These are phyloP conservation scores for Coleophora flavipennella DNA, from an alignment of 2,888 invertebrate species.

Conservation along the genomic window DNA sequence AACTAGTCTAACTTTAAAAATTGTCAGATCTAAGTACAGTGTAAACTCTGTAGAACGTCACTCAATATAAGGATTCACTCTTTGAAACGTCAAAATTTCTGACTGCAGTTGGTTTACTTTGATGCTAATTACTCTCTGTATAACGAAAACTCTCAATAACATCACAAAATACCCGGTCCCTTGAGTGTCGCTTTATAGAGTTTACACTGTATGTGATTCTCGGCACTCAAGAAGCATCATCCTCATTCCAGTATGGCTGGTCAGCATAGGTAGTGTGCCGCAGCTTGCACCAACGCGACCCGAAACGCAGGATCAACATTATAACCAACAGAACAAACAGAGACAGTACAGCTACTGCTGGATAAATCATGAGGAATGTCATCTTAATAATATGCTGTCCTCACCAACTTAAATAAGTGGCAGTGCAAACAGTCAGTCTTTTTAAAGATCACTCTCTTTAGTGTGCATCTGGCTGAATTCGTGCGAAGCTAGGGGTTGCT, in stretches of 20 bases:
- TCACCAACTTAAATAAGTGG: too few relatives aligned
- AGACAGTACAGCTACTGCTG: conserved; percentile 81
- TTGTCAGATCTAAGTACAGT: too few relatives aligned
- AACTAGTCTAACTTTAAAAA: too few relatives aligned
- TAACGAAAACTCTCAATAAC: too few relatives aligned
- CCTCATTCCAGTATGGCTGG: conserved; percentile 76
- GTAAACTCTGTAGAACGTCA: too few relatives aligned
- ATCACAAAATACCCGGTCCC: too few relatives aligned
- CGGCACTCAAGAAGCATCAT: conserved; percentile 76
- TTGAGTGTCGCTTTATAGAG: too few relatives aligned
- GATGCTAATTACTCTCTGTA: too few relatives aligned
- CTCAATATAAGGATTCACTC: too few relatives aligned
- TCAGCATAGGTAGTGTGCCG: conserved; percentile 79
- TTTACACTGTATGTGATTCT: conserved; percentile 76
- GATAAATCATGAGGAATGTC: conserved; percentile 84
- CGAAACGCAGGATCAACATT: conserved; percentile 82
- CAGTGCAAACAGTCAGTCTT: neutral
- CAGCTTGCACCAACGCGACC: conserved; percentile 79
- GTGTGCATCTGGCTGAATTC: conserved; percentile 79
- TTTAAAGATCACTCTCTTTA: conserved; percentile 78
- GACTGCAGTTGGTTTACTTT: too few relatives aligned
- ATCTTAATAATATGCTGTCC: too few relatives aligned
- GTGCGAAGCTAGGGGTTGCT: conserved; percentile 53
- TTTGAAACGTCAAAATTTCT: too few relatives aligned
- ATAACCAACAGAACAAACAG: conserved; percentile 83